These are phyloP conservation scores for Hoplodrina ambigua DNA, from an alignment of 2,888 invertebrate species.

Conservation along the genomic window DNA sequence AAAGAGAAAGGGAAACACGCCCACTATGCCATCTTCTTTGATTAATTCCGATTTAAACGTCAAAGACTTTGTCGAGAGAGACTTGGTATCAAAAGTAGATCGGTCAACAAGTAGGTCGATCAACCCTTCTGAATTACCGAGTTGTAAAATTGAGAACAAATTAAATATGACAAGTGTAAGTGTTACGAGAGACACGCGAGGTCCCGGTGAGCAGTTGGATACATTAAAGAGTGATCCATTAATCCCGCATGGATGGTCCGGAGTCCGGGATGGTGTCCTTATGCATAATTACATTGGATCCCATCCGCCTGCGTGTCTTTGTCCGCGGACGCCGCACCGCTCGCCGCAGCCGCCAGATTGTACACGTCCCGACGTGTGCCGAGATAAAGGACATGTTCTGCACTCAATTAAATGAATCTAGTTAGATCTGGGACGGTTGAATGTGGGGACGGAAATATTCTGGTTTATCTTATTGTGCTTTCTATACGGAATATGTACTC, in stretches of 20 bases:
- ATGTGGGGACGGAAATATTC: background rate
- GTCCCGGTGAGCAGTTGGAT: conserved; percentile 25
- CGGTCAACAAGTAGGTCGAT: background rate
- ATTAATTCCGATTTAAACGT: background rate
- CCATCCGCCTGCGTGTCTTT: conserved; percentile 63
- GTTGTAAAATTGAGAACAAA: conserved; percentile 19
- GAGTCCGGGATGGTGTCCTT: conserved; percentile 62
- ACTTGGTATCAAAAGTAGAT: conserved; percentile 1
- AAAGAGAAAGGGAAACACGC: background rate
- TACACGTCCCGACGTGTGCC: conserved; percentile 6
- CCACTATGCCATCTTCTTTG: background rate
- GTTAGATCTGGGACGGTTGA: conserved; percentile 15
- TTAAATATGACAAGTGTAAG: conserved; percentile 25
- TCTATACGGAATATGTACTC: background rate
- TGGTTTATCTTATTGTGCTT: conserved; percentile 21
- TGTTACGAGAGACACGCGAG: conserved; percentile 12
- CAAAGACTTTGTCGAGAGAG: background rate
- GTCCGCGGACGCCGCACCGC: conserved; percentile 44
- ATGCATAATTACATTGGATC: conserved; percentile 72
- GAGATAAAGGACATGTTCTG: conserved; percentile 46
- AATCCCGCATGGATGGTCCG: conserved; percentile 61
- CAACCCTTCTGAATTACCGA: background rate
- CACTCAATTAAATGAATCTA: conserved; percentile 56
- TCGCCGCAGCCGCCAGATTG: conserved; percentile 38
- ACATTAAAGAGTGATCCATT: conserved; percentile 63